Conservation (phyloP, 2,113 vertebrate genomes). For the Ciconia boyciana region DNA sequence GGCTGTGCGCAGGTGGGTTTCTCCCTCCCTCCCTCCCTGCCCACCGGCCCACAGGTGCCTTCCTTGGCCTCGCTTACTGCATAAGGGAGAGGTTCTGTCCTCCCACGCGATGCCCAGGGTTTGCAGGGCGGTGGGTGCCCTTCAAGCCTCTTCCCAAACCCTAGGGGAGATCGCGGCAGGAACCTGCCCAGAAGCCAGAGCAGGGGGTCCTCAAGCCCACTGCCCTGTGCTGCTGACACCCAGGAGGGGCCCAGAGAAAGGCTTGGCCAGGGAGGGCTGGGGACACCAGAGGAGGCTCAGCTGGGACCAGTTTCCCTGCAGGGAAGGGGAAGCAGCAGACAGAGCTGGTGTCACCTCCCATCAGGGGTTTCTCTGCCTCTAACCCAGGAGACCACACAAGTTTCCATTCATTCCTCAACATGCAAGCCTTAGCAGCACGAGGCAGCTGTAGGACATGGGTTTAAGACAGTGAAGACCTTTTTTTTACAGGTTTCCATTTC, state of each 20-base stretch:
- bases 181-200: not conserved
- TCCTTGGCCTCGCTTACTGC: not conserved
- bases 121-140: fast-evolving
- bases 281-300: not conserved
- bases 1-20: not conserved
- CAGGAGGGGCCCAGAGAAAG: not conserved
- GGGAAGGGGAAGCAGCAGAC: not conserved
- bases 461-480: not conserved
- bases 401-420: not conserved
- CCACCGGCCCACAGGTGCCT: not conserved
- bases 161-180: not conserved
- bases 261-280: not conserved
- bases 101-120: fast-evolving
- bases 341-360: not conserved
- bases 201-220: not conserved
- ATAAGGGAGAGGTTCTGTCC: not conserved
- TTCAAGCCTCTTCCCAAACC: not conserved
- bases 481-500: not conserved
- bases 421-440: not conserved
- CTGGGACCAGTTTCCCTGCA: not conserved
- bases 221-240: not conserved
- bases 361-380: not conserved
- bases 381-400: not conserved
- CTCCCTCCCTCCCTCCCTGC: not conserved
- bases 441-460: not conserved